Base-by-base conservation (phyloP, 2,113 vertebrate species). In the Cyprinus carpio region DNA sequence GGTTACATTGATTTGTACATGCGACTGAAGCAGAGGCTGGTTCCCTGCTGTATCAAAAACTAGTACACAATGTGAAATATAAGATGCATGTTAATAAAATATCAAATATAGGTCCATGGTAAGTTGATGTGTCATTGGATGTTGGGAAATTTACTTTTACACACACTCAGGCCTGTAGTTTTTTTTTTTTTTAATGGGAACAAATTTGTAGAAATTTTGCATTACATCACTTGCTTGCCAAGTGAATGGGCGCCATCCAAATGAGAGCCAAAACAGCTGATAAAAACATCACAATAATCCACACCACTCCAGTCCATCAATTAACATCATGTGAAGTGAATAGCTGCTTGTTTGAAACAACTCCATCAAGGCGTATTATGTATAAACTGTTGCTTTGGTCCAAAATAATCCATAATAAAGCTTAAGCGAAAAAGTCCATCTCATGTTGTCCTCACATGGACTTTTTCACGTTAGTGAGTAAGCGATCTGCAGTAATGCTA, bases 21-120 rank as follows among this genome's bases (percentile, higher is more conserved):
- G 54, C 62, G 85, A 87, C 82, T 88, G 78, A 87, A 82, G 85
- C 82, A 84, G 23, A 87, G 82, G 85, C 85, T 86, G 87, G 87
- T 74, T 85, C 85, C 75, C 84, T 75, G 87, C 79, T 86, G 60
- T 62, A 27, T 81, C 29, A 79, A 27, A 67, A 29, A 5, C 16
- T 27, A 67, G 27, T 40, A 23, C 71, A 27, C 29, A 82, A 82
- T 62, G 72, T 81, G 34, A 74, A 74, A 81, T 71, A 77, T 71
- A 20, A 81, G 27, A 84, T 37, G 31, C 64, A 46, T 54, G 34
- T 84, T 37, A 37, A 83, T 29, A 16, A 83, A 46, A 86, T 67
- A 82, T 82, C 49, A 87, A 49, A 13, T 65, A 81, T 43, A 74
- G 11, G 23, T 43, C 62, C 25, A n/a, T 62, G 15, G 2, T 25